Base-by-base conservation (phyloP, 2,888 invertebrate genomes). In the Dicranocentrus wangi region DNA sequence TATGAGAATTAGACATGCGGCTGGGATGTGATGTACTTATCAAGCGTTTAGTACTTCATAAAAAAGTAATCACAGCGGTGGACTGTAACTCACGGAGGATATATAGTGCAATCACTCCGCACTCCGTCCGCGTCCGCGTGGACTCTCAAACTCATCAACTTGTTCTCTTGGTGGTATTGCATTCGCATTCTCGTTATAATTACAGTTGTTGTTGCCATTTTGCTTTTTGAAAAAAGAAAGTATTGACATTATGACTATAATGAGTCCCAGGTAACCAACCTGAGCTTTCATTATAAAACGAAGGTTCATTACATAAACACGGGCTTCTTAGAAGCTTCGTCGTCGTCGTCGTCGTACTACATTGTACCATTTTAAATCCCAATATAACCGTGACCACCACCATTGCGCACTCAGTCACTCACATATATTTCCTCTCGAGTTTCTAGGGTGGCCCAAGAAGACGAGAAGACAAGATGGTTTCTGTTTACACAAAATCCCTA, bases 1-100 rank as follows among this genome's bases (percentile, higher is more conserved):
- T n/a, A n/a, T n/a, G n/a, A n/a, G n/a, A n/a, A n/a, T n/a, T n/a
- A n/a, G n/a, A n/a, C n/a, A n/a, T n/a, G 2, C 27, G 60, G 5
- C 39, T 8, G 13, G 39, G 39, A 39, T n/a, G n/a, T n/a, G n/a
- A n/a, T n/a, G n/a, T n/a, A 13, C 13, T 13, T 39, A 39, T 39
- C 39, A 39, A 32, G 61, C 32, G 19, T 61, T 61, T 61, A 32
- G 19, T 32, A 61, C n/a, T 61, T 32, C 61, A 61, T 61, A 61
- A 61, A 55, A 61, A 21, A 58, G 58, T 27, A 58, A 58, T 58
- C 58, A 58, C 27, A 58, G 23, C 27, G n/a, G 39, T 8, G 8
- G 39, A 39, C 39, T 39, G 7, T 39, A n/a, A n/a, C n/a, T n/a
- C n/a, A n/a, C n/a, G n/a, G n/a, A n/a, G n/a, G n/a, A n/a, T n/a